phyloP scores from a whole-genome alignment of 2,113 vertebrate species.

The Odontesthes bonariensis region DNA sequence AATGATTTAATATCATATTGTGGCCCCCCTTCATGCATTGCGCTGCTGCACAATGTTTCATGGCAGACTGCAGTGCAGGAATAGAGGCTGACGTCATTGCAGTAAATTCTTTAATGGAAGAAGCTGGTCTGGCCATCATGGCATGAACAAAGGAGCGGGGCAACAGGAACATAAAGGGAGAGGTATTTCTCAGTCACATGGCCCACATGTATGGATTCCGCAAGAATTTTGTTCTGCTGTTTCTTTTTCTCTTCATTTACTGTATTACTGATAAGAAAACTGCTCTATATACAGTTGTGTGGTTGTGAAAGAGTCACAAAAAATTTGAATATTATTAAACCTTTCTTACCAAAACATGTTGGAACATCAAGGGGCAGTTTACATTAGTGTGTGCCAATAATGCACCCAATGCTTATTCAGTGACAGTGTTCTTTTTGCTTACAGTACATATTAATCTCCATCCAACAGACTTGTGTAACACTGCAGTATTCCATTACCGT shows the following conservation, averaged over 20 bases:
- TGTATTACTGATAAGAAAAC: neutral
- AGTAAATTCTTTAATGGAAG: conserved; percentile 64
- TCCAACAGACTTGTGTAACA: conserved; percentile 16
- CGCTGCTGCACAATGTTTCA: conserved; percentile 38
- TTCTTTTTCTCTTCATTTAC: conserved; percentile 1
- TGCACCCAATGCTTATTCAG: neutral
- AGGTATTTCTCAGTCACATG: neutral
- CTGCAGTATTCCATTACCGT: conserved; percentile 54
- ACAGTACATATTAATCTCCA: conserved; percentile 28
- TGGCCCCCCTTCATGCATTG: conserved; percentile 3
- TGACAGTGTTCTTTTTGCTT: conserved; percentile 1
- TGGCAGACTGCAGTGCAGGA: conserved; percentile 72
- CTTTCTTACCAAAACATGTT: neutral
- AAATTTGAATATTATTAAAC: neutral
- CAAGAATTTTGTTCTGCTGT: neutral
- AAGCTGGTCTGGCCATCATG: conserved; percentile 13
- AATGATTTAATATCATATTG: conserved; percentile 33
- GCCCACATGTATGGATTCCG: neutral
- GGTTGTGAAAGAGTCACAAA: neutral
- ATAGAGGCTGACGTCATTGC: conserved; percentile 71
- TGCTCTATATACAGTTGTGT: neutral
- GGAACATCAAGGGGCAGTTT: neutral
- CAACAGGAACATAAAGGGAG: conserved; percentile 1
- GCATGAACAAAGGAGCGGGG: conserved; percentile 13
- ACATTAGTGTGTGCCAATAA: neutral